Evolutionary conservation across 2,888 invertebrate genomes (phyloP), one percentile per base, ranked within the genome.

Genomic region (Dermolepida albohirtum): DNA sequence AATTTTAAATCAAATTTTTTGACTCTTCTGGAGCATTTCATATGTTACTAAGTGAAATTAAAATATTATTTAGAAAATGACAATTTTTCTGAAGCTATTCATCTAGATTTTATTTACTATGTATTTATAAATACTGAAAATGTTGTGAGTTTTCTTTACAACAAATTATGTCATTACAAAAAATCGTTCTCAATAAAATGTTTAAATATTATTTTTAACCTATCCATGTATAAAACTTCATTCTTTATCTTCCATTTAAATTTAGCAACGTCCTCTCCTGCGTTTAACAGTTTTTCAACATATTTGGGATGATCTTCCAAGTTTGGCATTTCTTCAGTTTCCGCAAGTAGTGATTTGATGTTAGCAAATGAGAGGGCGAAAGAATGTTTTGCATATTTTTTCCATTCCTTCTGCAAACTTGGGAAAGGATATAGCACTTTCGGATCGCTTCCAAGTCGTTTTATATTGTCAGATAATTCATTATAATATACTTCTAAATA

Each of bases 401-500:
- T 62, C 51, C 79, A 66, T 39, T 80, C 76, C 17, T 74, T 54
- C n/a, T 68, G 16, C 5, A 79, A 64, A 41, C 43, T 67, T 6
- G 71, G 68, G 16, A 67, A 74, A 0, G 79, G 76, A 65, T 76
- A 77, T 8, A 77, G 51, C 7, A 70, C 66, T 5, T 74, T 65
- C 1, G 78, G 72, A 71, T 79, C 75, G 27, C 76, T 74, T 22
- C 76, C 77, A n/a, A 76, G 72, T 54, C 72, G 66, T 40, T 40
- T 41, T 5, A 80, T 66, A 62, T 55, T 70, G 1, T 67, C 63
- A 2, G 74, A 73, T 11, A 80, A 68, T 0, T 73, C 72, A 29
- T 75, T 69, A 66, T 81, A 72, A 68, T 81, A 81, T 14, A 57
- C 8, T 17, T 75, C 65, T 5, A 79, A 43, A 22, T 79, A 66